These are phyloP conservation scores for Acrocephalus scirpaceus DNA, from an alignment of 2,797 vertebrate genomes.

Conservation along the genomic window DNA sequence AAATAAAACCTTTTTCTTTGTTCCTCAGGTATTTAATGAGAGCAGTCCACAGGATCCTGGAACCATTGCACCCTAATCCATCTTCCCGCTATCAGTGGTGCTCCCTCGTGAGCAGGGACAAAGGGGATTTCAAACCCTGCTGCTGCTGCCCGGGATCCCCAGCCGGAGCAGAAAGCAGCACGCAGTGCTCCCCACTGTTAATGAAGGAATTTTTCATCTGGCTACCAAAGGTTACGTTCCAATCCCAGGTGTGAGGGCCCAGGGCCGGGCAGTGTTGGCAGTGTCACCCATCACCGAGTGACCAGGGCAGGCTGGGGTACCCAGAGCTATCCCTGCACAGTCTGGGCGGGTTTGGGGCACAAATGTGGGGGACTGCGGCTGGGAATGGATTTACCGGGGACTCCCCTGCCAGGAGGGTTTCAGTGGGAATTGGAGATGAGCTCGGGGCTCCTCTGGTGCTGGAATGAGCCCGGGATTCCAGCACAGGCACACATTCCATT, in stretches of 20 bases:
- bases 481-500: neutral
- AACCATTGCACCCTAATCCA: neutral
- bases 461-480: neutral
- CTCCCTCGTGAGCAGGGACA: neutral
- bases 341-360: too few relatives aligned
- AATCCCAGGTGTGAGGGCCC: neutral
- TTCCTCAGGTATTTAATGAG: neutral
- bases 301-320: too few relatives aligned
- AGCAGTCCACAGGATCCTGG: neutral
- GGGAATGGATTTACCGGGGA: fast-evolving
- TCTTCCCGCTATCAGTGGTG: neutral
- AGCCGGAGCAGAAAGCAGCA: neutral
- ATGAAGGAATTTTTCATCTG: neutral
- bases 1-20: neutral
- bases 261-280: too few relatives aligned
- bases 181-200: neutral
- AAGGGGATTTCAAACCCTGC: neutral
- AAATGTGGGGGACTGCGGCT: neutral
- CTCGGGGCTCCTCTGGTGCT: neutral
- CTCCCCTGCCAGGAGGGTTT: too few relatives aligned
- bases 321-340: too few relatives aligned
- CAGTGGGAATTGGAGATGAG: neutral
- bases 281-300: too few relatives aligned
- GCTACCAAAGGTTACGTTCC: neutral
- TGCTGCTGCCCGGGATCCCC: neutral